Evolutionary conservation across 2,888 invertebrate genomes (phyloP), one percentile per base, ranked within the genome.

Genomic region (Cantharis flavilabris): DNA sequence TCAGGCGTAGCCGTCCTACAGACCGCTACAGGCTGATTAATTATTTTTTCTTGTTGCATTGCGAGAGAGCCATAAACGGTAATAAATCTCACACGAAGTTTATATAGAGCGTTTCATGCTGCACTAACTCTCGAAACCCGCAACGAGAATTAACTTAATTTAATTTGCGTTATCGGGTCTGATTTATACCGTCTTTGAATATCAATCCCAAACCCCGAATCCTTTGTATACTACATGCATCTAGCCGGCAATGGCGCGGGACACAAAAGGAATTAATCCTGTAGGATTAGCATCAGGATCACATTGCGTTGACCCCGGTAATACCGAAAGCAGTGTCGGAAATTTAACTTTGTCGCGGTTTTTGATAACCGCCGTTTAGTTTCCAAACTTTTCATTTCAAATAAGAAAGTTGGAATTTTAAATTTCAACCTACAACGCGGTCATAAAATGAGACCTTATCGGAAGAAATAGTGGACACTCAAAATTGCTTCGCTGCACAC

Each of bases 221-320:
- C 78, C 78, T 78, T 74, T 77, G 72, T 75, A 71, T 72, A 73
- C 69, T 65, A 72, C 76, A 76, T 73, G 76, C 78, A 76, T 71
- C 76, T 78, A 76, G 72, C 78, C 62, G 73, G 76, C 71, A 76
- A 73, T 73, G 78, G 76, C 76, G 73, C 72, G 65, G 75, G 65
- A 79, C 77, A 77, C 75, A 75, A 78, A 78, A 79, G 78, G 79
- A 74, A 78, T 81, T 81, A 80, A 80, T 80, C 78, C 81, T 74
- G 70, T 49, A 75, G 81, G 81, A 81, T 81, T 78, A 81, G 76
- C 81, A 80, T 79, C 72, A 64, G 79, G 81, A 79, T 80, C 77
- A 75, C 80, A 80, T 77, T 72, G 70, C 75, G 79, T 71, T 81
- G 81, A 80, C 78, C 77, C 79, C 73, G 69, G 78, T 71, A 76